phyloP scores from a whole-genome alignment of 2,113 vertebrate species.

The Leptodactylus fuscus region DNA sequence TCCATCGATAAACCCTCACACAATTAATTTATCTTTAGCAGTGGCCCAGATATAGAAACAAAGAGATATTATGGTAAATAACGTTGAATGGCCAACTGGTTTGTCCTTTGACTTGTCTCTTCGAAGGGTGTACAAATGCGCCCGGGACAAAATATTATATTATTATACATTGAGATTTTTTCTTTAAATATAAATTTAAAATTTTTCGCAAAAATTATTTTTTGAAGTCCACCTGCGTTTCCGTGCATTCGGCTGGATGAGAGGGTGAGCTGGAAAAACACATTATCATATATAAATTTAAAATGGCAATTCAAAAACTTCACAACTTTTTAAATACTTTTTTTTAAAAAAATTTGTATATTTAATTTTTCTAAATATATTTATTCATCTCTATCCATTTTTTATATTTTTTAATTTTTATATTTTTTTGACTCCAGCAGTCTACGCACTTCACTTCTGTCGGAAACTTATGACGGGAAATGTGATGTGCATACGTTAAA shows the following conservation, averaged over 20 bases:
- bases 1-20: slow-evolving; percentile 13
- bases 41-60: background rate
- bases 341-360: too few species aligned
- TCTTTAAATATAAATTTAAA: too few species aligned
- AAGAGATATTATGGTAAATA: slow-evolving; percentile 28
- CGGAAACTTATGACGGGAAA: background rate
- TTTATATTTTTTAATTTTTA: background rate
- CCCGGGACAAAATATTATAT: too few species aligned
- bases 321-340: too few species aligned
- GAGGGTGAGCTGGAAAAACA: too few species aligned
- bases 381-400: background rate
- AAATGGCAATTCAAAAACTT: too few species aligned
- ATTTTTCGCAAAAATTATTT: too few species aligned
- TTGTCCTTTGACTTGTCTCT: slow-evolving; percentile 23
- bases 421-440: background rate
- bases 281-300: background rate
- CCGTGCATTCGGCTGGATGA: too few species aligned
- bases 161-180: too few species aligned
- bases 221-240: too few species aligned
- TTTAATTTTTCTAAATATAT: background rate
- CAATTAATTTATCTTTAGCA: slow-evolving; percentile 22
- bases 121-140: background rate
- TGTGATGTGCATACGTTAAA: background rate
- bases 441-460: background rate
- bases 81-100: background rate